Base-by-base conservation (phyloP, 2,113 vertebrate genomes). In the Colossoma macropomum region DNA sequence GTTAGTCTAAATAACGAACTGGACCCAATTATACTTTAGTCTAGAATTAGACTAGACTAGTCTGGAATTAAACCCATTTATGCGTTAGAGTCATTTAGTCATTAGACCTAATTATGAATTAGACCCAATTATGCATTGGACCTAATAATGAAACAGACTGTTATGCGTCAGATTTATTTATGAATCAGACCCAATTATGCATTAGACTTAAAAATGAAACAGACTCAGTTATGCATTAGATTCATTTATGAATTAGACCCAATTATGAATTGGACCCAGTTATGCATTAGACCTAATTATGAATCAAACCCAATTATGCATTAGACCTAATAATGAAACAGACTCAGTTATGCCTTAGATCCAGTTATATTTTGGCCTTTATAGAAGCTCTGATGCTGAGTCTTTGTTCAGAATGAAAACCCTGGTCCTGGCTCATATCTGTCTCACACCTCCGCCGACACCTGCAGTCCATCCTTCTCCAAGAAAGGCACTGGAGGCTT, bases 401-500 rank as follows among this genome's bases (percentile, higher is more conserved):
- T n/a, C 12, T 84, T 79, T 82, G 30, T 88, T 88, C 85, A 95
- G 96, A 92, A 90, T 89, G 92, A 93, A 62, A 90, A 79, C 38
- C 95, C 95, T 27, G 95, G 94, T 6, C 95, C 95, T 0, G 95
- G 94, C 63, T 92, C 89, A 25, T 95, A 94, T 45, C 77, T 90
- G 69, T 78, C 19, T 48, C 77, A 91, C 52, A 84, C 62, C 6
- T 81, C 88, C 19, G 73, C 91, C n/a, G 94, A 95, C 27, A 86
- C 81, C 70, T 80, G 79, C 71, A 95, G 89, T 41, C 93, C 92
- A 23, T 96, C 95, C 0, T 88, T 94, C 87, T 96, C 96, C 30
- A 92, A 86, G 78, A 96, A 93, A 90, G 95, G 96, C 82, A 96
- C 94, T 0, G 89, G 93, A 1, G 86, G 93, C 25, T 96, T 97